Percentiles rank a stretch among this genome's conserved stretches.
These are phyloP conservation scores for Bathybates hornii DNA, from an alignment of 2,113 vertebrate species.

Conservation along the genomic window DNA sequence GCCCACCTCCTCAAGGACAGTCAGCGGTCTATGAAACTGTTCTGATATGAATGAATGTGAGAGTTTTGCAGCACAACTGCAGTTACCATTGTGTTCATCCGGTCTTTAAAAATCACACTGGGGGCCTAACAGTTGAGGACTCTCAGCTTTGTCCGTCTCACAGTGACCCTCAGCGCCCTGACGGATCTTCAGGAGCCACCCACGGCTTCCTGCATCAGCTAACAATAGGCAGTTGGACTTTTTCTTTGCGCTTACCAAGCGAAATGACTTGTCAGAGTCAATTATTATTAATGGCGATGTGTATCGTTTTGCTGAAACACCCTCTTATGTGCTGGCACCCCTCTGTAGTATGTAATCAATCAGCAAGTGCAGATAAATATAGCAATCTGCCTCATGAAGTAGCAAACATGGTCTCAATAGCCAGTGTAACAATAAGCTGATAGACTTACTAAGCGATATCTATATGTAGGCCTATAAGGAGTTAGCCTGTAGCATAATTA, in stretches of 20 bases:
- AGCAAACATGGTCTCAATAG: neutral
- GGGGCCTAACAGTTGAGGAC: neutral
- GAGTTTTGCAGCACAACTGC: neutral
- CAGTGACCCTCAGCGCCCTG: slow-evolving; percentile 15
- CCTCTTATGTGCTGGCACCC: neutral
- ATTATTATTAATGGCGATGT: slow-evolving; percentile 9
- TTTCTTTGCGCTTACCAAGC: slow-evolving; percentile 36
- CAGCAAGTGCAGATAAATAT: neutral
- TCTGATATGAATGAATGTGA: neutral
- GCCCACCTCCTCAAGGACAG: neutral
- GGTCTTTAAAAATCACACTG: neutral
- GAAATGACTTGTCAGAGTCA: slow-evolving; percentile 17
- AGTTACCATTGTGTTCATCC: slow-evolving; percentile 11
- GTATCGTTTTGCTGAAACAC: neutral
- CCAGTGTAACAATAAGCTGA: neutral
- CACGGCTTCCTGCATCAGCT: slow-evolving; percentile 41
- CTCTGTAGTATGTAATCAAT: neutral
- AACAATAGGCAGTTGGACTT: slow-evolving; percentile 47
- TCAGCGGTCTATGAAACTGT: neutral
- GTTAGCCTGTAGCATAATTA: neutral
- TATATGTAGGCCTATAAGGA: rapidly evolving
- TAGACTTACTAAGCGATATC: neutral
- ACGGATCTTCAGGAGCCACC: slow-evolving; percentile 20
- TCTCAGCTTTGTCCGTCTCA: slow-evolving; percentile 16
- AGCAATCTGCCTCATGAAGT: neutral